Evolutionary conservation across 2,797 vertebrate genomes (phyloP).

Genomic region (Lacerta bilineata): DNA sequence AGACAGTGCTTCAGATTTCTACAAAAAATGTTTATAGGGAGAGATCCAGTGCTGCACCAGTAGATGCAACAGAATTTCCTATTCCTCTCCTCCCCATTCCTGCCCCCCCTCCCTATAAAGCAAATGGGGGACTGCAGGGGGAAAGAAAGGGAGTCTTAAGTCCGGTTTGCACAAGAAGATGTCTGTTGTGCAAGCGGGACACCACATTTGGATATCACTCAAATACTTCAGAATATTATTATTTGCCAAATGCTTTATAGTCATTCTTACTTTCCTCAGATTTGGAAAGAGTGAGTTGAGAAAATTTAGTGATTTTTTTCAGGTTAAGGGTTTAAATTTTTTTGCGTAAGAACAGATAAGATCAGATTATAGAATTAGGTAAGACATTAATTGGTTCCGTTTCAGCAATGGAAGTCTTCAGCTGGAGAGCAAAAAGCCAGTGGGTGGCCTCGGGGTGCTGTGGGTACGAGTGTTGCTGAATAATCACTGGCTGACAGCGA

Average conservation of each 20-base stretch:
- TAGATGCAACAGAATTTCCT: too few species aligned
- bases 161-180: too few species aligned
- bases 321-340: conserved; percentile 49
- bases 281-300: conserved; percentile 26
- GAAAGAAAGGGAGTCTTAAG: too few species aligned
- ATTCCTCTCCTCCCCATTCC: too few species aligned
- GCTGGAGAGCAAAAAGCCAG: conserved; percentile 61
- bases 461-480: conserved; percentile 75
- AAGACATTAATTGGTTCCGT: conserved; percentile 78
- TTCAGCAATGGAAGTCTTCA: conserved; percentile 80
- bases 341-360: conserved; percentile 57
- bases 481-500: conserved; percentile 78
- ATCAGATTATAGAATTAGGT: conserved; percentile 73
- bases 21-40: too few species aligned
- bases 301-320: conserved; percentile 36
- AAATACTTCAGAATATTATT: conserved; percentile 18
- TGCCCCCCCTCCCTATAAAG: too few species aligned
- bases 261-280: conserved; percentile 3
- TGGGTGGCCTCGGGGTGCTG: conserved; percentile 74
- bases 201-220: too few species aligned
- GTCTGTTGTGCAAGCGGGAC: too few species aligned
- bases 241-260: conserved; percentile 12
- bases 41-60: too few species aligned
- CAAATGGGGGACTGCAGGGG: too few species aligned
- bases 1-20: neutral